phyloP scores from a whole-genome alignment of 2,113 vertebrate species.

The Zosterops lateralis region DNA sequence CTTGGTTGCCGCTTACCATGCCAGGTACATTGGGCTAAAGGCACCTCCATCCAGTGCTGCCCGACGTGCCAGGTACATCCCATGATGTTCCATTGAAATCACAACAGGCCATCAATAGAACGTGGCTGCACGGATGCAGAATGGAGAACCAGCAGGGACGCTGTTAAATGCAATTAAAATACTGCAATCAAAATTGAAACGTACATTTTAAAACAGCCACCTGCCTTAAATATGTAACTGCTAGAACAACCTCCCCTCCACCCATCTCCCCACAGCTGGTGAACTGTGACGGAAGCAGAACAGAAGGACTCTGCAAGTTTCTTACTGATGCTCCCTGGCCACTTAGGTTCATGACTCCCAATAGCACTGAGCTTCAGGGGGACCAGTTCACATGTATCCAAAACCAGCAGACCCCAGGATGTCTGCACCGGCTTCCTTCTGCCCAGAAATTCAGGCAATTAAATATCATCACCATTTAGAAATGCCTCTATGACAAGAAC shows the following conservation, averaged over 20 bases:
- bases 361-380: background rate
- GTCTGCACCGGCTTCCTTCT: conserved; percentile 1
- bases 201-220: conserved; percentile 61
- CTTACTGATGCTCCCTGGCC: background rate
- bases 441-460: background rate
- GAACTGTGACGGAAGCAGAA: background rate
- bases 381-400: background rate
- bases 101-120: conserved; percentile 74
- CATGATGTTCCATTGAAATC: conserved; percentile 76
- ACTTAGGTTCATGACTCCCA: background rate
- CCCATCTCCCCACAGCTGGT: conserved; percentile 35
- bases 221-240: conserved; percentile 46
- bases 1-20: conserved; percentile 73
- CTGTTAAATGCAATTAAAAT: conserved; percentile 74
- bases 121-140: conserved; percentile 70
- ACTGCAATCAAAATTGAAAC: conserved; percentile 73
- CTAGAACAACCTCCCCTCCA: conserved; percentile 46
- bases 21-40: conserved; percentile 71
- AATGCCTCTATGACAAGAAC: background rate
- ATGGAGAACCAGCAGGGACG: conserved; percentile 70
- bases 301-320: background rate
- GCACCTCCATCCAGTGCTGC: conserved; percentile 72
- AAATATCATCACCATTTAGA: background rate
- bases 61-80: conserved; percentile 70
- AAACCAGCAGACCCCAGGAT: background rate